Percentiles rank a stretch among this genome's conserved stretches.
phyloP scores from a whole-genome alignment of 2,113 vertebrate genomes.

The Esox niger region DNA sequence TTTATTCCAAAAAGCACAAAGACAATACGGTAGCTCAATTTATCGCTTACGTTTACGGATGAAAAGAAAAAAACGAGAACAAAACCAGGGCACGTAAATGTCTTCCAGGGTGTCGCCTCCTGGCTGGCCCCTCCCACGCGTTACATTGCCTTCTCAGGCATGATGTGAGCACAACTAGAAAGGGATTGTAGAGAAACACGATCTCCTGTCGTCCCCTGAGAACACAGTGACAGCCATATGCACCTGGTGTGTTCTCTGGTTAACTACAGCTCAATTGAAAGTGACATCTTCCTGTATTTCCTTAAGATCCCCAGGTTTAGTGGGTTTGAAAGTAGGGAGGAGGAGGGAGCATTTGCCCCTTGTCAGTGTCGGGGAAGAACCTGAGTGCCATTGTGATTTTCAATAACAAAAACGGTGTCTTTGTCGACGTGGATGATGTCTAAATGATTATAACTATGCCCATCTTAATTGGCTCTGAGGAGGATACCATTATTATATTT shows the following conservation, averaged over 20 bases:
- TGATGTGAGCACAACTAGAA: constrained; percentile 46
- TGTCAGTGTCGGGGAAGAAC: too few species aligned
- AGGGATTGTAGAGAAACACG: constrained; percentile 20
- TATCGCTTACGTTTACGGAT: too few species aligned
- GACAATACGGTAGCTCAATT: too few species aligned
- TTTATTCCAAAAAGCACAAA: background rate
- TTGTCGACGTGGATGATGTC: too few species aligned
- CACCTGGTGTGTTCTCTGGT: background rate
- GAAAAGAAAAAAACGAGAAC: too few species aligned
- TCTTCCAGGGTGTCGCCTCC: too few species aligned
- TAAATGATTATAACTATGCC: too few species aligned
- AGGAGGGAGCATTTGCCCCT: constrained; percentile 6
- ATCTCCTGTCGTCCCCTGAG: constrained; percentile 40
- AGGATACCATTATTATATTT: too few species aligned
- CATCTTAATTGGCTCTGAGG: too few species aligned
- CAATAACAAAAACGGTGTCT: too few species aligned
- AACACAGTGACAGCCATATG: constrained; percentile 52
- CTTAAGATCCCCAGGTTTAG: constrained; percentile 10
- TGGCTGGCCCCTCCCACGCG: background rate
- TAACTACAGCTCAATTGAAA: constrained; percentile 39
- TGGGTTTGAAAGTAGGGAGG: background rate
- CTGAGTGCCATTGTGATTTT: too few species aligned
- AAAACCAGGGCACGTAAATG: too few species aligned
- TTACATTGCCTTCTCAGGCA: background rate
- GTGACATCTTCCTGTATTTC: constrained; percentile 43